These are phyloP conservation scores for Planococcus citri DNA, from an alignment of 1,140 invertebrate genomes.

Conservation along the genomic window DNA sequence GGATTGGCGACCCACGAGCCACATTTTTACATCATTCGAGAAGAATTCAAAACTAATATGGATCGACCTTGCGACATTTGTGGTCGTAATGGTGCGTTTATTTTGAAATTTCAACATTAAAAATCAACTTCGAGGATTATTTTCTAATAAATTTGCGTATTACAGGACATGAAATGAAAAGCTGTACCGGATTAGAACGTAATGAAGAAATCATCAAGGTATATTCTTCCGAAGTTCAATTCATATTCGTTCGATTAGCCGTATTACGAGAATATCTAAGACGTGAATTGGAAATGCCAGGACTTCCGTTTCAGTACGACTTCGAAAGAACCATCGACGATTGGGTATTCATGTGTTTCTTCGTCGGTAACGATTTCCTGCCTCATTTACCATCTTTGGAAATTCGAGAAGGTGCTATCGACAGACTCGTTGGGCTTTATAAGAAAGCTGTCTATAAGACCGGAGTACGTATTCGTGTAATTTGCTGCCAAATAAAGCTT, in stretches of 20 bases:
- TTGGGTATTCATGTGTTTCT: slow-evolving; percentile 99
- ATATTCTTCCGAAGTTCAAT: slow-evolving; percentile 59
- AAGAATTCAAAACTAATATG: slow-evolving; percentile 98
- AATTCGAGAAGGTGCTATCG: slow-evolving; percentile 95
- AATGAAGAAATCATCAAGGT: slow-evolving; percentile 33
- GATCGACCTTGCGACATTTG: slow-evolving; percentile 94
- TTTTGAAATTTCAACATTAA: not conserved
- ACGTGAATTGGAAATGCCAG: slow-evolving; percentile 80
- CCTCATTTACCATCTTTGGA: slow-evolving; percentile 97
- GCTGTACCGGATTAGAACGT: slow-evolving; percentile 60
- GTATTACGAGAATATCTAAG: slow-evolving; percentile 92
- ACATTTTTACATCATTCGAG: slow-evolving; percentile 94
- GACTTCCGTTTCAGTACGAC: slow-evolving; percentile 81
- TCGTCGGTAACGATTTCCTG: slow-evolving; percentile 99
- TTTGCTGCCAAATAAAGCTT: too few species aligned
- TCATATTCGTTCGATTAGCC: slow-evolving; percentile 81
- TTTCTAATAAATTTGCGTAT: slow-evolving; percentile 10
- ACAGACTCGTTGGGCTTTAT: slow-evolving; percentile 84
- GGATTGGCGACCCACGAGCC: slow-evolving; percentile 97
- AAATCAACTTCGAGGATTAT: not conserved
- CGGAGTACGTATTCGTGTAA: slow-evolving; percentile 40
- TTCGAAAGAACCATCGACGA: slow-evolving; percentile 89
- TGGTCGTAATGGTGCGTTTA: slow-evolving; percentile 63
- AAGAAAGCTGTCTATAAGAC: slow-evolving; percentile 92
- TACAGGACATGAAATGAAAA: slow-evolving; percentile 85